Conservation (phyloP, 2,113 vertebrate species). For the Cranoglanis bouderius region DNA sequence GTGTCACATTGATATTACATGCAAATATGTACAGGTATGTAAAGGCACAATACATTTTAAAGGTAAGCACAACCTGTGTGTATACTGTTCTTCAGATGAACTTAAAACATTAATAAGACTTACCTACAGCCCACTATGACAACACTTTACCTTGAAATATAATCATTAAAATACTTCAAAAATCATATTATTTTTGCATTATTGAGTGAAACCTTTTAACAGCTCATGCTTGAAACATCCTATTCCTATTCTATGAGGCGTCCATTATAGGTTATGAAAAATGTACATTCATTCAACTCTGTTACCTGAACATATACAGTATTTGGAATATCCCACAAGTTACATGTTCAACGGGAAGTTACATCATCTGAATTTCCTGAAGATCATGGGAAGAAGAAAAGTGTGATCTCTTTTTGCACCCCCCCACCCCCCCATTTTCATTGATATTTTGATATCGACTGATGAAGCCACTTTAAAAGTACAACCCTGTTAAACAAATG, state of each 20-base stretch:
- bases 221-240: neutral
- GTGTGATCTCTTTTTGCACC: neutral
- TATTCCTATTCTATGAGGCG: neutral
- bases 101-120: neutral
- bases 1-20: neutral
- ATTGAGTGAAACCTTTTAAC: neutral
- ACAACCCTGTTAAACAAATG: neutral
- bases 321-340: neutral
- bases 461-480: neutral
- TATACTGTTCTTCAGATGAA: neutral
- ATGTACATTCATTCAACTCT: neutral
- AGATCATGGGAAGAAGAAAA: neutral
- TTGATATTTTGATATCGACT: neutral
- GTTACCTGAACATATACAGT: neutral
- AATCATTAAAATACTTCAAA: neutral
- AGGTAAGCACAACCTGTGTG: neutral
- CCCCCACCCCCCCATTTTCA: neutral
- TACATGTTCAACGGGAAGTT: neutral
- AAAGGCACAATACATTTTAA: neutral
- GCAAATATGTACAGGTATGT: neutral
- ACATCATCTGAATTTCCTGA: neutral
- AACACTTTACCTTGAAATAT: neutral
- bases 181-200: neutral
- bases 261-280: neutral
- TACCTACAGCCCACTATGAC: neutral